phyloP scores from a whole-genome alignment of 2,113 vertebrate species.

The Aphyosemion australe region DNA sequence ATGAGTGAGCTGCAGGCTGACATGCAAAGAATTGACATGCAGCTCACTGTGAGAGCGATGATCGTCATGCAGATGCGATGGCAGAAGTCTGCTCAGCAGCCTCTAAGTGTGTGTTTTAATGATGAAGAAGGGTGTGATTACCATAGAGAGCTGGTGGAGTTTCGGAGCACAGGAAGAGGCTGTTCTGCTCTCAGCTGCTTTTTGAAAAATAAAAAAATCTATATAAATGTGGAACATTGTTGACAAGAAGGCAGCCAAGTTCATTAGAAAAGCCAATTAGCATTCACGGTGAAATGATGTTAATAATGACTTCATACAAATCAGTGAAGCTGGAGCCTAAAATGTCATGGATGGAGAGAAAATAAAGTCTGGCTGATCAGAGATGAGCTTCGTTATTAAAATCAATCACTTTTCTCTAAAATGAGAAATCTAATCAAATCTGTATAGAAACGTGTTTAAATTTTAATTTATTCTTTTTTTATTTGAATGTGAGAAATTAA shows the following conservation, averaged over 20 bases:
- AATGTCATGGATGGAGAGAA: slow-evolving; percentile 19
- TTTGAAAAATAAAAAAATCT: slow-evolving; percentile 3
- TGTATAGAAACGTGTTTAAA: neutral
- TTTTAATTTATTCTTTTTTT: slow-evolving; percentile 1
- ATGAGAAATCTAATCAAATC: slow-evolving; percentile 13
- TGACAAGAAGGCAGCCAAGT: neutral
- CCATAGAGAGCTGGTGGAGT: slow-evolving; percentile 24
- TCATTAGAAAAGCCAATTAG: slow-evolving; percentile 19
- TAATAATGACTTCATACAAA: slow-evolving; percentile 20
- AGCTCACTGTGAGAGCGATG: slow-evolving; percentile 23
- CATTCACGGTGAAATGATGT: slow-evolving; percentile 10
- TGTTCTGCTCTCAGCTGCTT: neutral
- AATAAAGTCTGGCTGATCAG: slow-evolving; percentile 11
- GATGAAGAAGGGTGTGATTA: slow-evolving; percentile 36
- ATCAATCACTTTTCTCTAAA: slow-evolving; percentile 9
- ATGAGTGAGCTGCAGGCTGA: slow-evolving; percentile 24
- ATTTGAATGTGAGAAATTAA: neutral
- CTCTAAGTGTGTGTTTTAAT: slow-evolving; percentile 33
- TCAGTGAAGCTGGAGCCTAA: slow-evolving; percentile 21
- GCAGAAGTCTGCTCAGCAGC: slow-evolving; percentile 21
- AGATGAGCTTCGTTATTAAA: neutral
- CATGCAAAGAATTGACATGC: slow-evolving; percentile 26
- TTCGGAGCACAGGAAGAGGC: neutral
- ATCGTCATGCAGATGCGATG: slow-evolving; percentile 46
- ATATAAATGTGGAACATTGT: slow-evolving; percentile 10